These are phyloP conservation scores for Scylla paramamosain DNA, from an alignment of 1,140 invertebrate genomes.

Conservation along the genomic window DNA sequence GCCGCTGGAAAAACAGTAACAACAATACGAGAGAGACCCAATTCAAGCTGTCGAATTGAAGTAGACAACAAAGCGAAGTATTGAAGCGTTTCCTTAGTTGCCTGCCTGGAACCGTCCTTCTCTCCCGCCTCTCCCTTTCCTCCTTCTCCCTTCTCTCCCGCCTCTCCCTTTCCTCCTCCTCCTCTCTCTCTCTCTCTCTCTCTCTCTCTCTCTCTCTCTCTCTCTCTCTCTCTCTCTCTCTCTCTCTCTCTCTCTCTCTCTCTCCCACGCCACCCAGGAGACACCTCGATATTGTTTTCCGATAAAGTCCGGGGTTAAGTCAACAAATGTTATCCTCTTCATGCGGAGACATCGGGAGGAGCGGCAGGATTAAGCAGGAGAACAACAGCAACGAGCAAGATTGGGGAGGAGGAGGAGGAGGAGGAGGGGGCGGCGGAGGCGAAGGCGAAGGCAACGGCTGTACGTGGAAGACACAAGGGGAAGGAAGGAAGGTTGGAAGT, in stretches of 20 bases:
- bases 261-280: background rate
- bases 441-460: background rate
- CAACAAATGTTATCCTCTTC: conserved; percentile 23
- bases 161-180: background rate
- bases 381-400: background rate
- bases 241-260: background rate
- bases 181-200: background rate
- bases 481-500: background rate
- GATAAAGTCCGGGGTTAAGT: background rate
- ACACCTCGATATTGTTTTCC: conserved; percentile 22
- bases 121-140: too few species aligned
- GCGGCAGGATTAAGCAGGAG: background rate
- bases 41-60: background rate
- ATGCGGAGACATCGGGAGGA: background rate
- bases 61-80: conserved; percentile 22
- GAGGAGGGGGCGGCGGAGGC: background rate
- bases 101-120: background rate
- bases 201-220: background rate
- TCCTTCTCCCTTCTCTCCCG: background rate
- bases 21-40: background rate
- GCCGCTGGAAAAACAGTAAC: background rate
- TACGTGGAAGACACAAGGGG: too few species aligned
- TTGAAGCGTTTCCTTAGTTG: conserved; percentile 5
- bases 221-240: background rate
- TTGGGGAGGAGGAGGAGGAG: background rate